A percentile compares a stretch with the other conserved stretches of the same genome.
These are phyloP conservation scores for Sinhomidia bicolor DNA, from an alignment of 2,888 invertebrate species.

Conservation along the genomic window DNA sequence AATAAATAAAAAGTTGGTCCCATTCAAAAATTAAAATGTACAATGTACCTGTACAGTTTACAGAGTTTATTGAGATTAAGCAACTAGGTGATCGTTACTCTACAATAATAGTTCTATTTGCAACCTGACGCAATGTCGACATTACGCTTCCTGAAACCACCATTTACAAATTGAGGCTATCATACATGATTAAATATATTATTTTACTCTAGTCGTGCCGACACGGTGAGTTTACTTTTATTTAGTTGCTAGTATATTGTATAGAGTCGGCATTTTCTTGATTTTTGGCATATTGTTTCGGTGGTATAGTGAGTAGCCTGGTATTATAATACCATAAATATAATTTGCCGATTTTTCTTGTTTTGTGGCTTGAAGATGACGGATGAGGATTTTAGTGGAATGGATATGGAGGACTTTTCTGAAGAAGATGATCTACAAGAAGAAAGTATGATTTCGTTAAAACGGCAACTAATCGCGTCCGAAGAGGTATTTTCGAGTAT, in stretches of 20 bases:
- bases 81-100: constrained; percentile 51
- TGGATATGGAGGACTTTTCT: constrained; percentile 69
- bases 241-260: not conserved
- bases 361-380: constrained; percentile 38
- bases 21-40: constrained; percentile 64
- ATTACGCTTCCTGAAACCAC: constrained; percentile 59
- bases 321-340: too few species aligned
- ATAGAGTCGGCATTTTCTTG: not conserved
- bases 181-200: not conserved
- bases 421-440: constrained; percentile 64
- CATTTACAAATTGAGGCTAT: constrained; percentile 57
- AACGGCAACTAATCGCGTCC: constrained; percentile 63
- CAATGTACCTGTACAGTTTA: constrained; percentile 65
- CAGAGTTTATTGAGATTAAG: constrained; percentile 61
- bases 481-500: constrained; percentile 56
- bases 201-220: constrained; percentile 47
- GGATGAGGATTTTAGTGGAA: constrained; percentile 67
- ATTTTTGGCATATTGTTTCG: not conserved
- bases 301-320: too few species aligned
- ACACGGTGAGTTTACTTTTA: constrained; percentile 11
- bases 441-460: constrained; percentile 62
- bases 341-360: too few species aligned
- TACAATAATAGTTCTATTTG: constrained; percentile 16
- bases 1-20: constrained; percentile 51
- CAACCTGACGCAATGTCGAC: constrained; percentile 42